These are phyloP conservation scores for Sweltsa coloradensis DNA, from an alignment of 1,140 invertebrate species.

Conservation along the genomic window DNA sequence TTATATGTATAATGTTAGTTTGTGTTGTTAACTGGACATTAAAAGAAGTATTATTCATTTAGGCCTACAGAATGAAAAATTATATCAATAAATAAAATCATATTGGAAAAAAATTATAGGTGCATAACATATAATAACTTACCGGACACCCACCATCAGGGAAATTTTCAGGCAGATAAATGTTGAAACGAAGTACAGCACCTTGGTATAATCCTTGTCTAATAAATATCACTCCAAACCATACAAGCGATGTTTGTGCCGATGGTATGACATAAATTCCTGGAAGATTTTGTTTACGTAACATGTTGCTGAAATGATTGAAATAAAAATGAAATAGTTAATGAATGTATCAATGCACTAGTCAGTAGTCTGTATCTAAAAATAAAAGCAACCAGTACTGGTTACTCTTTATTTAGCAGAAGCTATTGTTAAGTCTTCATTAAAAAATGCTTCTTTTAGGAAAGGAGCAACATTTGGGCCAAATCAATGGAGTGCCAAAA, in stretches of 20 bases:
- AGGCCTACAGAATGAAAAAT: too few relatives aligned
- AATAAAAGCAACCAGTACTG: too few relatives aligned
- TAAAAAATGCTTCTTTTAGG: too few relatives aligned
- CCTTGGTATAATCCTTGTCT: slow-evolving; percentile 76
- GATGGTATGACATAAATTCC: slow-evolving; percentile 90
- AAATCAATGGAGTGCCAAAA: too few relatives aligned
- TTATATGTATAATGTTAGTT: too few relatives aligned
- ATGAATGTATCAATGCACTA: too few relatives aligned
- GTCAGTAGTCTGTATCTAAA: too few relatives aligned
- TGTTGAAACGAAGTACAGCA: slow-evolving; percentile 77
- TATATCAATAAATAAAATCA: slow-evolving; percentile 17
- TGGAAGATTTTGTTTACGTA: slow-evolving; percentile 70
- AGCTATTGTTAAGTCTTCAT: too few relatives aligned
- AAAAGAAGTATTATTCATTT: too few relatives aligned
- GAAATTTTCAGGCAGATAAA: slow-evolving; percentile 76
- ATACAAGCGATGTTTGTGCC: slow-evolving; percentile 66
- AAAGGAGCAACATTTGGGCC: too few relatives aligned
- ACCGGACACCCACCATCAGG: slow-evolving; percentile 76
- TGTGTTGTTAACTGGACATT: too few relatives aligned
- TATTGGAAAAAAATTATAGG: slow-evolving; percentile 9
- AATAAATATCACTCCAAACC: slow-evolving; percentile 89
- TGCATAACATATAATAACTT: slow-evolving; percentile 28
- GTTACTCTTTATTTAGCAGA: too few relatives aligned
- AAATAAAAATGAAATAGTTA: slow-evolving; percentile 27
- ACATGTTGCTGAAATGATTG: slow-evolving; percentile 62